Conservation (phyloP, 2,888 invertebrate genomes). For the Polyommatus iphigenia region DNA sequence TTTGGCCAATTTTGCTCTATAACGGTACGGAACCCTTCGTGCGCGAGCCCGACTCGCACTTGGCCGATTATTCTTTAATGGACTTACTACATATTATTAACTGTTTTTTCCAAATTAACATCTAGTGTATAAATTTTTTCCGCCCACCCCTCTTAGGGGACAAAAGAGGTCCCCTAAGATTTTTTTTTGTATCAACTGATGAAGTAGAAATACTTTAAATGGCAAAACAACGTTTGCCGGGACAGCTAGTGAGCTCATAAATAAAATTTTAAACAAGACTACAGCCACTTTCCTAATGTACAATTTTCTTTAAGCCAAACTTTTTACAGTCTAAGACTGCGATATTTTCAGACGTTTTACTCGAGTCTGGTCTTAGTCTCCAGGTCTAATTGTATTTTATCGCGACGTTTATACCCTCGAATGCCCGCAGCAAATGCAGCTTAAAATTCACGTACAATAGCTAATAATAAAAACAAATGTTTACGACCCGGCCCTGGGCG, state of each 20-base stretch:
- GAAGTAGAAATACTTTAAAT: too few species aligned
- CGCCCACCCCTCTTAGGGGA: too few species aligned
- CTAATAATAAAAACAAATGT: neutral
- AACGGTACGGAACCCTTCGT: too few species aligned
- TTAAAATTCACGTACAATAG: slow-evolving; percentile 17
- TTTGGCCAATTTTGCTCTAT: too few species aligned
- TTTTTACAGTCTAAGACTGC: neutral
- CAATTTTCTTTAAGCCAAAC: neutral
- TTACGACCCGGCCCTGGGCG: slow-evolving; percentile 7
- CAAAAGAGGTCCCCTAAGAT: too few species aligned
- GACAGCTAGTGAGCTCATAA: neutral
- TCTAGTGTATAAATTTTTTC: too few species aligned
- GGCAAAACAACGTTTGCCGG: too few species aligned
- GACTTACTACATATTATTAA: too few species aligned
- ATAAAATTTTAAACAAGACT: neutral
- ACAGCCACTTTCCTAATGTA: neutral
- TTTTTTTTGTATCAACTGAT: too few species aligned
- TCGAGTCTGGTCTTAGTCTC: neutral
- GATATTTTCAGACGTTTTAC: slow-evolving; percentile 1
- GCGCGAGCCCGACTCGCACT: too few species aligned
- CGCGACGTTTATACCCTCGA: neutral
- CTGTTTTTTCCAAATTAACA: too few species aligned
- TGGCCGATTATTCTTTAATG: too few species aligned
- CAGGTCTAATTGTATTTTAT: neutral
- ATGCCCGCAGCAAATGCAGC: neutral